Conservation (phyloP, 92 coral and sea anemone species). For the Hydrozoanthus gracilis region DNA sequence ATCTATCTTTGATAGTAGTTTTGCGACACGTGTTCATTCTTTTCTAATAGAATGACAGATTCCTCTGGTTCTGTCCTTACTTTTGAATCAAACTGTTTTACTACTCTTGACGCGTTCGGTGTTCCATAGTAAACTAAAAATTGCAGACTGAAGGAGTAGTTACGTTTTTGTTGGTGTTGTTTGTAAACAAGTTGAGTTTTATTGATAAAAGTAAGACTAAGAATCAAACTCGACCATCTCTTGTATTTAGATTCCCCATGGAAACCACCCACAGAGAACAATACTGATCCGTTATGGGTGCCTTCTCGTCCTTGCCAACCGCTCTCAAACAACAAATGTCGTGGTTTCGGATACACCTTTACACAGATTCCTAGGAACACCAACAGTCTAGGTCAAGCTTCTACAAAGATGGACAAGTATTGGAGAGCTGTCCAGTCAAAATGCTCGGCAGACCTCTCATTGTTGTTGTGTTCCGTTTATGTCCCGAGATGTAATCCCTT, state of each 20-base stretch:
- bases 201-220: too few relatives aligned
- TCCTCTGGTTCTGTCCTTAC: too few relatives aligned
- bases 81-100: too few relatives aligned
- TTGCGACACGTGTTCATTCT: too few relatives aligned
- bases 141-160: too few relatives aligned
- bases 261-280: conserved; percentile 25
- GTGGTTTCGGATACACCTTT: conserved; percentile 17
- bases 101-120: too few relatives aligned
- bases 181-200: too few relatives aligned
- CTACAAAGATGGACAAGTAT: background rate
- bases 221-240: too few relatives aligned
- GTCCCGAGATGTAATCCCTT: conserved; percentile 32
- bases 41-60: too few relatives aligned
- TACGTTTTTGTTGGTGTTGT: too few relatives aligned
- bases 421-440: conserved; percentile 9
- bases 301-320: conserved; percentile 30
- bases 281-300: background rate
- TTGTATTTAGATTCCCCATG: conserved; percentile 8
- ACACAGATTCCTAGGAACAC: conserved; percentile 14
- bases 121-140: too few relatives aligned
- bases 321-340: conserved; percentile 12
- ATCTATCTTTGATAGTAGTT: too few relatives aligned
- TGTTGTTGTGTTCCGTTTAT: conserved; percentile 24
- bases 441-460: conserved; percentile 32
- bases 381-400: background rate